Conservation (phyloP, 2,113 vertebrate genomes). For the Thamnophis sirtalis region DNA sequence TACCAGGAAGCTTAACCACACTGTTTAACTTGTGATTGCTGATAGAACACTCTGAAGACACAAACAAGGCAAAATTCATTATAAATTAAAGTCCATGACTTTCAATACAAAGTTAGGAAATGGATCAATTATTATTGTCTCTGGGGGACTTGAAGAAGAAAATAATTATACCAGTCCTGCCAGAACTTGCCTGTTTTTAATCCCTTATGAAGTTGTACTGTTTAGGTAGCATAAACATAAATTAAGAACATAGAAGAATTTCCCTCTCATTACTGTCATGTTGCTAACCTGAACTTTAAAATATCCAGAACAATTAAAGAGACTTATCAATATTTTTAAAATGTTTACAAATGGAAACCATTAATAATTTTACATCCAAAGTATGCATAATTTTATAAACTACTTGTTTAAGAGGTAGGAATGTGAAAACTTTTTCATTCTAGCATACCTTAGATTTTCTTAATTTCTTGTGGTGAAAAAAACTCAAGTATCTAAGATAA, state of each 20-base stretch:
- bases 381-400: background rate
- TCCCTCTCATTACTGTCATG: background rate
- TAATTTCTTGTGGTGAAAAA: background rate
- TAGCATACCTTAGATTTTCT: background rate
- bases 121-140: background rate
- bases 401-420: background rate
- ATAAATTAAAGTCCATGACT: background rate
- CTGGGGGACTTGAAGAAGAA: background rate
- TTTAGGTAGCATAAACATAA: constrained; percentile 1
- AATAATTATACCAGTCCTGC: background rate
- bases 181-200: constrained; percentile 10
- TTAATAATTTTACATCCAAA: background rate
- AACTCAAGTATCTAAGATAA: background rate
- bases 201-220: background rate
- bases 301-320: background rate
- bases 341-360: background rate
- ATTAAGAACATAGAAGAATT: background rate
- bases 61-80: background rate
- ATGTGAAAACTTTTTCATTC: background rate
- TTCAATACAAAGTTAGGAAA: background rate
- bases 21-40: background rate
- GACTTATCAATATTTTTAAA: background rate
- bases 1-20: background rate
- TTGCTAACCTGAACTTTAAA: background rate
- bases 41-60: background rate